A percentile compares a stretch with the other conserved stretches of the same genome.
Evolutionary conservation across 2,113 vertebrate genomes (phyloP).

Genomic region (Elachura formosa): DNA sequence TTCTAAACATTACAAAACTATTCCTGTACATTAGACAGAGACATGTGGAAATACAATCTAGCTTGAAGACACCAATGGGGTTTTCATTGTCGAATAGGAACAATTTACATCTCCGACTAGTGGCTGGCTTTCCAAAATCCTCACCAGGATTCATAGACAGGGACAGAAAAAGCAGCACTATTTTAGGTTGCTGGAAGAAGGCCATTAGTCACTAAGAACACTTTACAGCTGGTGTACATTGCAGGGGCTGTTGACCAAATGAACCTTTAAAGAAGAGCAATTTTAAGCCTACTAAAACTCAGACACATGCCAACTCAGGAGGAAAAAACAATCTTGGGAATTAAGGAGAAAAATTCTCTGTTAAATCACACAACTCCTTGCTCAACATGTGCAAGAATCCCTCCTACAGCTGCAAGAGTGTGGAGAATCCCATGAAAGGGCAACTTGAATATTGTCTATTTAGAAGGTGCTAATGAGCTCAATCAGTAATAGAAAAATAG

Average conservation of each 20-base stretch:
- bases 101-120: neutral
- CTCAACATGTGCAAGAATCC: neutral
- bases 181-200: constrained; percentile 11
- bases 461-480: neutral
- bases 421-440: neutral
- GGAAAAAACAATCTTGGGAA: neutral
- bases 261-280: constrained; percentile 18
- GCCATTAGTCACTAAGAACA: neutral
- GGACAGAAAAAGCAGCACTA: neutral
- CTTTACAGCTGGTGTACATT: neutral
- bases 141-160: neutral
- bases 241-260: neutral
- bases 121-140: neutral
- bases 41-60: neutral
- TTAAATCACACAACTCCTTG: neutral
- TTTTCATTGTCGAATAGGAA: neutral
- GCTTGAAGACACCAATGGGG: neutral
- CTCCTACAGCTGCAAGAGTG: neutral
- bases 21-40: neutral
- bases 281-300: constrained; percentile 2
- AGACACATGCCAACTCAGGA: neutral
- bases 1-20: neutral
- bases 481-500: neutral
- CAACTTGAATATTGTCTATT: neutral
- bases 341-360: neutral